These are phyloP conservation scores for Anarsia innoxiella DNA, from an alignment of 2,888 invertebrate genomes.

Conservation along the genomic window DNA sequence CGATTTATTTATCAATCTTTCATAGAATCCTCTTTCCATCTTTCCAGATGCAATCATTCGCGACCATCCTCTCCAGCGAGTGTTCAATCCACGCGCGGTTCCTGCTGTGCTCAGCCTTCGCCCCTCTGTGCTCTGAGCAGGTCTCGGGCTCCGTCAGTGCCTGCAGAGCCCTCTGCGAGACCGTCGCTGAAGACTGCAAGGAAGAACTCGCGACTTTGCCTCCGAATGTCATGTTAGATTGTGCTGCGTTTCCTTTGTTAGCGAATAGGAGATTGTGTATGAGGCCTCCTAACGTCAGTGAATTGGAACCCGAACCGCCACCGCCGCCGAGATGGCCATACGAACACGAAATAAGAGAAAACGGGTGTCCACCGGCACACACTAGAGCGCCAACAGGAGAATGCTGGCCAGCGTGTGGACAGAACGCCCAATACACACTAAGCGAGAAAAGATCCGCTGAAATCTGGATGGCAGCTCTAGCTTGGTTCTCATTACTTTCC, in stretches of 20 bases:
- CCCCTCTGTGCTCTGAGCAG: slow-evolving; percentile 92
- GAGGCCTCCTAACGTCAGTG: slow-evolving; percentile 76
- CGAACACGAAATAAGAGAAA: slow-evolving; percentile 42
- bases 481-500: slow-evolving; percentile 85
- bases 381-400: slow-evolving; percentile 73
- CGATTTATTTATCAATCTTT: too few relatives aligned
- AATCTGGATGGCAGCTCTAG: slow-evolving; percentile 85
- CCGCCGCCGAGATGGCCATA: slow-evolving; percentile 60
- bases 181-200: slow-evolving; percentile 82
- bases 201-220: slow-evolving; percentile 83
- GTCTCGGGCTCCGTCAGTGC: slow-evolving; percentile 89
- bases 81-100: slow-evolving; percentile 89
- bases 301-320: slow-evolving; percentile 57
- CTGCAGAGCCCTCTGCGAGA: slow-evolving; percentile 89
- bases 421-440: slow-evolving; percentile 79
- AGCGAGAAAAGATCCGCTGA: slow-evolving; percentile 82
- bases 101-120: slow-evolving; percentile 92
- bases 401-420: slow-evolving; percentile 80
- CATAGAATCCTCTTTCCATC: too few relatives aligned
- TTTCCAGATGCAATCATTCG: slow-evolving; percentile 82
- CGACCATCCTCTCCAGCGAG: slow-evolving; percentile 83
- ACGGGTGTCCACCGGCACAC: slow-evolving; percentile 77
- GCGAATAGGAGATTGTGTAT: slow-evolving; percentile 84
- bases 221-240: slow-evolving; percentile 82
- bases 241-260: slow-evolving; percentile 85